Base-by-base conservation (phyloP, 2,888 invertebrate genomes). In the Hylaea fasciaria region DNA sequence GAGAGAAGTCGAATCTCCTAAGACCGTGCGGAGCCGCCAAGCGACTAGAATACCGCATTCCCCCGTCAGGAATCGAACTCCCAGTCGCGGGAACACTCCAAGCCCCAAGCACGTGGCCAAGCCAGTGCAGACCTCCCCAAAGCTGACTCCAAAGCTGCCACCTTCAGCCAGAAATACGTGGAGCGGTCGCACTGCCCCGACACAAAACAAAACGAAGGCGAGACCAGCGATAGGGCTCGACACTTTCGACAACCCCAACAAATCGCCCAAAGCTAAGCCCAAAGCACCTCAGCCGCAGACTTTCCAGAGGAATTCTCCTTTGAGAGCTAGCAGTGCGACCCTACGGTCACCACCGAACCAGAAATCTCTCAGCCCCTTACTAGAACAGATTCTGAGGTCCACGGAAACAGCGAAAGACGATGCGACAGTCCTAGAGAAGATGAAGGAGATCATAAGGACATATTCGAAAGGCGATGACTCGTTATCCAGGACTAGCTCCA, bases 351-450 rank as follows among this genome's bases (percentile, higher is more conserved):
- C 95, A 13, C 94, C 95, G 0, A 91, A 85, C 60, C 93, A 94
- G 59, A 94, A 95, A 81, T 89, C 91, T 61, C 83, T 94, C 32
- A 94, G 94, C 58, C 95, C 95, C 5, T 93, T 95, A 4, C 81
- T 96, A 45, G 94, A 96, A 75, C 95, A 96, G 78, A 94, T 96
- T 32, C 82, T 96, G 2, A 93, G 95, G 69, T 95, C 95, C 28
- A 94, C 96, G 4, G 95, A 95, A 72, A 94, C 94, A 2, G 94
- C 95, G 0, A 95, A 95, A 76, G 96, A 96, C 71, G 96, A 97
- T 74, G 94, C 94, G 5, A 91, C 94, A 65, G 95, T 96, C 56
- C 88, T 96, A 22, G 94, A 95, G 71, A 96, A 96, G 80, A 95
- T 97, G 87, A 96, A 96, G 76, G 95, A 95, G 60, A 92, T 93